These are phyloP conservation scores for Pyrochroa serraticornis DNA, from an alignment of 2,888 invertebrate species.

Conservation along the genomic window DNA sequence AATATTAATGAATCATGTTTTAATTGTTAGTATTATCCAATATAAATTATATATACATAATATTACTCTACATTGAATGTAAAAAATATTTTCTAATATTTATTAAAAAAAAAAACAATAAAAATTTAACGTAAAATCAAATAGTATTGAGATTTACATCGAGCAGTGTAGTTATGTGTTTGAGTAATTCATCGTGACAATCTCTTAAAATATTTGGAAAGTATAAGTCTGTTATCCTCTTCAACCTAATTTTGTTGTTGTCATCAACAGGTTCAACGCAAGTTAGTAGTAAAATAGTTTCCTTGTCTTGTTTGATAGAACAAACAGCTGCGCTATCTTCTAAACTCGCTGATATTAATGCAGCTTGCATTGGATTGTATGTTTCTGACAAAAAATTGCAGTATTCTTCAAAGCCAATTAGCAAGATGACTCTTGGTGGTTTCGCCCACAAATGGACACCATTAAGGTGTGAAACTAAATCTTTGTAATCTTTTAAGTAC, in stretches of 20 bases:
- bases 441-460: conserved; percentile 50
- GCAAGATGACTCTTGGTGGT: conserved; percentile 47
- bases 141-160: conserved; percentile 14
- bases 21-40: conserved; percentile 7
- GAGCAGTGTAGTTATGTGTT: conserved; percentile 23
- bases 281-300: conserved; percentile 29
- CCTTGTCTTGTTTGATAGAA: conserved; percentile 32
- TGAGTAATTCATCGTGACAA: conserved; percentile 25
- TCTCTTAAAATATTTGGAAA: conserved; percentile 36
- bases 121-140: conserved; percentile 6
- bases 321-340: conserved; percentile 46
- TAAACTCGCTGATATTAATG: conserved; percentile 45
- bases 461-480: conserved; percentile 49
- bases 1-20: neutral
- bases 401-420: conserved; percentile 48
- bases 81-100: conserved; percentile 30
- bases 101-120: too few relatives aligned
- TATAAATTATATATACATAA: conserved; percentile 16
- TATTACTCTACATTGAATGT: conserved; percentile 25
- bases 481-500: conserved; percentile 49
- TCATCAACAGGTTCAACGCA: conserved; percentile 14
- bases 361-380: conserved; percentile 37
- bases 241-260: conserved; percentile 30
- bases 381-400: conserved; percentile 32
- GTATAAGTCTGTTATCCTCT: conserved; percentile 45